These are phyloP conservation scores for Thumatha senex DNA, from an alignment of 2,888 invertebrate species.

Conservation along the genomic window DNA sequence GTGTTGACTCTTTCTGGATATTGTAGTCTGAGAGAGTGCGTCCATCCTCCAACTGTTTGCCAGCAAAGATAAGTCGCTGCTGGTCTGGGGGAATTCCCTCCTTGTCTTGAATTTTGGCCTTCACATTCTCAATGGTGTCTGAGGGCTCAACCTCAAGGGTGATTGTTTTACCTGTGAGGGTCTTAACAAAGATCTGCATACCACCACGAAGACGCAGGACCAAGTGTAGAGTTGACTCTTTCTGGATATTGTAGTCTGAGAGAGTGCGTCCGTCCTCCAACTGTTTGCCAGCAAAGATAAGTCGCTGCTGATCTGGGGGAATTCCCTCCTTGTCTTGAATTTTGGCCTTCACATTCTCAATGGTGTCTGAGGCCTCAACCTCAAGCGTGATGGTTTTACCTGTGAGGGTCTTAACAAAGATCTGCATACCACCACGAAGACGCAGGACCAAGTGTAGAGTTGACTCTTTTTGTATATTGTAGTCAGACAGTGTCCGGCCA, in stretches of 20 bases:
- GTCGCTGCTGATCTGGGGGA: conserved; percentile 64
- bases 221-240: conserved; percentile 59
- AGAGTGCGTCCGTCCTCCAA: conserved; percentile 62
- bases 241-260: conserved; percentile 64
- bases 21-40: conserved; percentile 69
- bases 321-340: conserved; percentile 70
- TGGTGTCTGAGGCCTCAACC: conserved; percentile 65
- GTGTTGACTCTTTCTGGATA: conserved; percentile 68
- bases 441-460: conserved; percentile 59
- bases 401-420: conserved; percentile 61
- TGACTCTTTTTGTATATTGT: conserved; percentile 65
- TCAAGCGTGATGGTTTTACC: conserved; percentile 63
- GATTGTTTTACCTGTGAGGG: conserved; percentile 61
- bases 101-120: conserved; percentile 64
- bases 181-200: conserved; percentile 70
- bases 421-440: conserved; percentile 66
- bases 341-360: conserved; percentile 70
- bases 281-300: conserved; percentile 64
- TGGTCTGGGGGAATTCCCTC: conserved; percentile 67
- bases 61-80: conserved; percentile 61
- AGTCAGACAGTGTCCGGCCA: conserved; percentile 61
- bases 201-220: conserved; percentile 62
- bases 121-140: conserved; percentile 66
- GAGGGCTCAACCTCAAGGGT: conserved; percentile 61
- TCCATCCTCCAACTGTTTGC: conserved; percentile 68